Evolutionary conservation across 2,888 invertebrate species (phyloP).

Genomic region (Pandemis corylana): DNA sequence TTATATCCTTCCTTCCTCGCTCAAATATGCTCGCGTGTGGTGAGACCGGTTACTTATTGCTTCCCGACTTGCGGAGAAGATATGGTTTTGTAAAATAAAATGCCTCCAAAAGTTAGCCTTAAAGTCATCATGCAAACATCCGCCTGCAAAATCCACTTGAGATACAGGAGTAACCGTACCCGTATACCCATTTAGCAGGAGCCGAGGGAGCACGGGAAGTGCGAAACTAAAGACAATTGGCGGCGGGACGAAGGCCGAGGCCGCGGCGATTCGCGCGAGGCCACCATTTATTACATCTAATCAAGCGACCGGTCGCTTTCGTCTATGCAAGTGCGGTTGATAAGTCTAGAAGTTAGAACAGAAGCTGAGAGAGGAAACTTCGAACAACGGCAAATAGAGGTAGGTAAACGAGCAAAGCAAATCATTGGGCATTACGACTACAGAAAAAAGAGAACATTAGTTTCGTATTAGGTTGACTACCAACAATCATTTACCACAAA

Average conservation of each 20-base stretch:
- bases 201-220: slow-evolving; percentile 33
- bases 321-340: not conserved
- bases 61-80: not conserved
- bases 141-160: not conserved
- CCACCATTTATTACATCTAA: slow-evolving; percentile 28
- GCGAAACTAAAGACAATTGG: slow-evolving; percentile 41
- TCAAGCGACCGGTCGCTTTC: slow-evolving; percentile 20
- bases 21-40: not conserved
- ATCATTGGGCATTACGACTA: too few relatives aligned
- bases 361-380: not conserved
- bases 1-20: not conserved
- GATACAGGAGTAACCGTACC: slow-evolving; percentile 2
- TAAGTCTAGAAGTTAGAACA: not conserved
- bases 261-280: slow-evolving; percentile 36
- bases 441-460: too few relatives aligned
- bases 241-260: slow-evolving; percentile 36
- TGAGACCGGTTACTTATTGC: not conserved
- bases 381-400: not conserved
- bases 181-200: not conserved
- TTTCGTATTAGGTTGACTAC: too few relatives aligned
- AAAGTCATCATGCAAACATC: not conserved
- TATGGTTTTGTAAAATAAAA: not conserved
- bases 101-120: not conserved
- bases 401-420: not conserved
- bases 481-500: not conserved